Evolutionary conservation across 2,888 invertebrate genomes (phyloP), one percentile per base, ranked within the genome.

Genomic region (Prosopocoilus inquinatus): DNA sequence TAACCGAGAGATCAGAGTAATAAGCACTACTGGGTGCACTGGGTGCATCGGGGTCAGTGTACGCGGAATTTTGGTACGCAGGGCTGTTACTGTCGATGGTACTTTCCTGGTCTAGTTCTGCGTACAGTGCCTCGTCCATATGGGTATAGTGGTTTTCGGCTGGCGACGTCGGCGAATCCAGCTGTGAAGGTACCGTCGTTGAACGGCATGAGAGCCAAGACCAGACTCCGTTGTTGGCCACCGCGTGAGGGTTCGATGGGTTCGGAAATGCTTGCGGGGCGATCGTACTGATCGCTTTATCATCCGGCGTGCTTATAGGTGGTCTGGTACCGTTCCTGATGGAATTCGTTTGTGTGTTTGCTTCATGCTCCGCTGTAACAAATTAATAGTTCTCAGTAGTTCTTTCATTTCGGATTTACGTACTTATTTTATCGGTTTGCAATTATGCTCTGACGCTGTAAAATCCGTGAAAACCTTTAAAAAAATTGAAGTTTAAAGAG

Each of bases 1-100:
- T 81, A 12, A 82, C 80, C 11, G 84, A 84, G 52, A 88, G 77
- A 74, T 88, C 88, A 55, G 87, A 87, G 72, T 88, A 88, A 72
- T 88, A 88, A 20, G 88, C 88, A 75, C 87, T 87, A 70, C 87
- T 87, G n/a, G 87, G 87, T 7, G 87, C 86, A 57, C 83, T 84
- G 43, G 83, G 84, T 20, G 83, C 79, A 50, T 83, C 82, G 9
- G 80, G 81, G 62, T 82, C 82, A 7, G 78, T 78, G 73, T 86
- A 88, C 15, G 84, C 88, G 12, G 87, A 86, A 74, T 88, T 88
- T 70, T 87, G 87, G 70, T 88, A 88, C 50, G 87, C 86, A 9
- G 87, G 86, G 69, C 79, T 80, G 74, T 70, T 67, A 39, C 66
- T 65, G 73, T 78, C 67, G 15, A 63, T 57, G 1, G 67, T 67